Conservation (phyloP, 2,797 vertebrate species). For the Hyperoplus immaculatus region DNA sequence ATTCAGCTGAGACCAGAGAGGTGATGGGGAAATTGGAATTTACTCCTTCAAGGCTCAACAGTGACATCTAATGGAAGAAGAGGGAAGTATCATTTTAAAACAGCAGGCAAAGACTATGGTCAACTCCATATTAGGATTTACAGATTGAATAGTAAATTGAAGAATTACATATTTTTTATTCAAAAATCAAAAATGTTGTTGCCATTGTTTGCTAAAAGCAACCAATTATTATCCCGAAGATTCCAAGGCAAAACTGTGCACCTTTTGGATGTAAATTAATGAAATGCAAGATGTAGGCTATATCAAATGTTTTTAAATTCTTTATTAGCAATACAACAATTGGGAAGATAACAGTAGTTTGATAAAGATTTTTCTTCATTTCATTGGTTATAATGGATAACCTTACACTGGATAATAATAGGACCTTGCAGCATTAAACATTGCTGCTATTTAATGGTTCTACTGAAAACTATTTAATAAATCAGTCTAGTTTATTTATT, state of each 20-base stretch:
- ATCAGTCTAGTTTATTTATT: too few species aligned
- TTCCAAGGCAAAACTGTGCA: background rate
- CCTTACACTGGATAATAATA: too few species aligned
- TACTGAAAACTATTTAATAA: too few species aligned
- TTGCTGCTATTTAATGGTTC: too few species aligned
- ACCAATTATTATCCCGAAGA: background rate
- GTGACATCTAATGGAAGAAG: conserved; percentile 58
- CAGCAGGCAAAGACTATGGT: background rate
- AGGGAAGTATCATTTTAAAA: background rate
- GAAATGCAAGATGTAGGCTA: background rate
- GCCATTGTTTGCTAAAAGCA: background rate
- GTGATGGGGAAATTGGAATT: too few species aligned
- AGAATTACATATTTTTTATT: background rate
- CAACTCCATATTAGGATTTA: background rate
- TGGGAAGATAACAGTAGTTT: background rate
- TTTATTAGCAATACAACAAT: background rate
- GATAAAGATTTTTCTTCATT: too few species aligned
- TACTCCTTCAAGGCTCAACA: conserved; percentile 18
- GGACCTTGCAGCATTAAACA: too few species aligned
- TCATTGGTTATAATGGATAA: too few species aligned
- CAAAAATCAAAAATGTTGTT: background rate
- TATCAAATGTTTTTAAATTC: background rate
- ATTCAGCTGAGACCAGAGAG: background rate
- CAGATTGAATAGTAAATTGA: background rate
- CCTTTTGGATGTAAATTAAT: background rate